Evolutionary conservation across 2,888 invertebrate species (phyloP).

Genomic region (Palloptera scutellata): DNA sequence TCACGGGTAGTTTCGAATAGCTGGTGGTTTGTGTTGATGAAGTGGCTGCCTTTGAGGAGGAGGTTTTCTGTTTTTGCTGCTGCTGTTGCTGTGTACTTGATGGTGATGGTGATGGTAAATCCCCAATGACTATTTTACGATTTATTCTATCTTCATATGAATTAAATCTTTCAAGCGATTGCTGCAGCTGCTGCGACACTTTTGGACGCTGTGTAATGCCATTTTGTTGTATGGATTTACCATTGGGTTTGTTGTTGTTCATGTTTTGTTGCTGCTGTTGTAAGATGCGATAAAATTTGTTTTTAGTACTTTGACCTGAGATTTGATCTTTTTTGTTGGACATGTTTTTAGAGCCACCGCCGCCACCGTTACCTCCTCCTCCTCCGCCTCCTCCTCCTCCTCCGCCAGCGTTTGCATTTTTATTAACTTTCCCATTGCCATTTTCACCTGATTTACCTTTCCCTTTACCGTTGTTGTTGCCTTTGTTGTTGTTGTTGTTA

Average conservation of each 20-base stretch:
- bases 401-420: constrained; percentile 25
- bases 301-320: constrained; percentile 47
- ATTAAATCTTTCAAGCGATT: constrained; percentile 48
- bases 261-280: constrained; percentile 43
- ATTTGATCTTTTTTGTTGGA: constrained; percentile 47
- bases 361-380: constrained; percentile 6
- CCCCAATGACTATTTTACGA: constrained; percentile 51
- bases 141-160: constrained; percentile 45
- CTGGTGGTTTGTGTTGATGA: constrained; percentile 36
- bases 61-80: constrained; percentile 3
- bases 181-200: constrained; percentile 32
- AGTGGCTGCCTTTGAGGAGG: not conserved
- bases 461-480: constrained; percentile 41
- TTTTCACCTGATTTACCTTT: constrained; percentile 44
- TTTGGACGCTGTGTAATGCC: constrained; percentile 44
- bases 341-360: constrained; percentile 40
- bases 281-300: constrained; percentile 61
- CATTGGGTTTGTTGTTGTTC: constrained; percentile 29
- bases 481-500: constrained; percentile 35
- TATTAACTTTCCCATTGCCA: constrained; percentile 37
- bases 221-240: constrained; percentile 42
- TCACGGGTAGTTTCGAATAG: constrained; percentile 42
- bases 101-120: constrained; percentile 42
- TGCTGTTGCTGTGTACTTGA: not conserved
- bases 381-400: constrained; percentile 30